A percentile compares a stretch with the other conserved stretches of the same genome.
Conservation (phyloP, 1,140 invertebrate genomes). For the Drosophila orosa region DNA sequence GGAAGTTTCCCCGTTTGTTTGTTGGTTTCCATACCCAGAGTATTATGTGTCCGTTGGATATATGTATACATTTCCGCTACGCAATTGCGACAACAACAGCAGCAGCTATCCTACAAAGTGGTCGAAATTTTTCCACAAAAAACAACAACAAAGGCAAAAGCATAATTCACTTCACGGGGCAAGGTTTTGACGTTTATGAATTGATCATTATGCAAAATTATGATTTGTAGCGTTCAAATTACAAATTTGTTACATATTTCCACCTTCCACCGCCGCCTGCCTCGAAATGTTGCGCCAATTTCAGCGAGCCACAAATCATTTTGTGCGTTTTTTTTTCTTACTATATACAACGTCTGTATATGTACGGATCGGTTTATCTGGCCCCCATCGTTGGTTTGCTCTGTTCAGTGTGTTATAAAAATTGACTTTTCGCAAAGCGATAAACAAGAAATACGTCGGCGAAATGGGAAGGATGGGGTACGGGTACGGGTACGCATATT, state of each 20-base stretch:
- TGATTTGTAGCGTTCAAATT: slow-evolving; percentile 83
- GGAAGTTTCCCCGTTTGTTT: slow-evolving; percentile 47
- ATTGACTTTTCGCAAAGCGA: slow-evolving; percentile 80
- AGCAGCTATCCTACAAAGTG: slow-evolving; percentile 20
- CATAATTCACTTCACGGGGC: slow-evolving; percentile 63
- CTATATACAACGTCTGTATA: slow-evolving; percentile 44
- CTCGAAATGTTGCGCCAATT: slow-evolving; percentile 55
- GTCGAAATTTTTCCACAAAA: slow-evolving; percentile 40
- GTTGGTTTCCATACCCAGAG: neutral
- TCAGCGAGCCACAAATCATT: slow-evolving; percentile 75
- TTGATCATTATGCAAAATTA: slow-evolving; percentile 83
- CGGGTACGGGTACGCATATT: slow-evolving; percentile 57
- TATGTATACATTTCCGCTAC: slow-evolving; percentile 35
- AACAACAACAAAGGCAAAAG: slow-evolving; percentile 35
- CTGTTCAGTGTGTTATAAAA: slow-evolving; percentile 67
- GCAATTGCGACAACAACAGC: slow-evolving; percentile 1
- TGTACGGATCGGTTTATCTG: slow-evolving; percentile 40
- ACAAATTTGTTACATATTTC: slow-evolving; percentile 78
- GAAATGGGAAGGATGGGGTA: neutral
- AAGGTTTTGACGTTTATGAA: slow-evolving; percentile 73
- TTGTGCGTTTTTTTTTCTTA: slow-evolving; percentile 21
- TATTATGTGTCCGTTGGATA: slow-evolving; percentile 18
- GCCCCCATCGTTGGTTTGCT: slow-evolving; percentile 28
- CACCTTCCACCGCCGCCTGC: slow-evolving; percentile 16
- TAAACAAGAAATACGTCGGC: slow-evolving; percentile 67